phyloP scores from a whole-genome alignment of 2,888 invertebrate species.

The Luperina testacea region DNA sequence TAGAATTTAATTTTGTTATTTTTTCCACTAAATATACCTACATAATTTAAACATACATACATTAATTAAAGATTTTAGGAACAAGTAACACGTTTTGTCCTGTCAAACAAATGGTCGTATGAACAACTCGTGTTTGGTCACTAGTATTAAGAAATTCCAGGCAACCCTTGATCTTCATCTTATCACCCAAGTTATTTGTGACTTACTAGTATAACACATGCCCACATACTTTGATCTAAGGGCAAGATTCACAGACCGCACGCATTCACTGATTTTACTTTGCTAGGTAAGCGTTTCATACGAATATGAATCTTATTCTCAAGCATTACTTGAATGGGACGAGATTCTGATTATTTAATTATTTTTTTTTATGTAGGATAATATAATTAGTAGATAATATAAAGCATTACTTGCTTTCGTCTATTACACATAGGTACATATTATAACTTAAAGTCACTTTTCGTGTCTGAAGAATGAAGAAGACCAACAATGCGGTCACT shows the following conservation, averaged over 20 bases:
- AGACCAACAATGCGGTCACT: no score
- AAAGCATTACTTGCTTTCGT: no score
- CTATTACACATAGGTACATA: no score
- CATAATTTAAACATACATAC: no score
- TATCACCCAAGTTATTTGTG: constrained; percentile 31
- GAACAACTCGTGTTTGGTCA: constrained; percentile 7
- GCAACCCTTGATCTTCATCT: constrained; percentile 38
- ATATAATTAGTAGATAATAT: no score
- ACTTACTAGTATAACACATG: not conserved
- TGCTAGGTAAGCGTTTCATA: not conserved
- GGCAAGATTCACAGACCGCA: not conserved
- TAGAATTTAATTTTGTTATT: no score
- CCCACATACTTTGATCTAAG: constrained; percentile 15
- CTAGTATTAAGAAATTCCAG: constrained; percentile 15
- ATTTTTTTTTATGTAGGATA: no score
- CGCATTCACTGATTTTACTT: not conserved
- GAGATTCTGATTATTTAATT: no score
- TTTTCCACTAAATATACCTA: no score
- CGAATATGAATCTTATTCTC: not conserved
- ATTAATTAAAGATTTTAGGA: not conserved
- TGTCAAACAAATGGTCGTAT: constrained; percentile 12
- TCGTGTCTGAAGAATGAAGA: no score
- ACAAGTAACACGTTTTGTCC: constrained; percentile 14
- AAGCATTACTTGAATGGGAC: no score
- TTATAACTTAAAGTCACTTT: no score